Conservation (phyloP, 2,888 invertebrate genomes). For the Chloroclystis v-ata region DNA sequence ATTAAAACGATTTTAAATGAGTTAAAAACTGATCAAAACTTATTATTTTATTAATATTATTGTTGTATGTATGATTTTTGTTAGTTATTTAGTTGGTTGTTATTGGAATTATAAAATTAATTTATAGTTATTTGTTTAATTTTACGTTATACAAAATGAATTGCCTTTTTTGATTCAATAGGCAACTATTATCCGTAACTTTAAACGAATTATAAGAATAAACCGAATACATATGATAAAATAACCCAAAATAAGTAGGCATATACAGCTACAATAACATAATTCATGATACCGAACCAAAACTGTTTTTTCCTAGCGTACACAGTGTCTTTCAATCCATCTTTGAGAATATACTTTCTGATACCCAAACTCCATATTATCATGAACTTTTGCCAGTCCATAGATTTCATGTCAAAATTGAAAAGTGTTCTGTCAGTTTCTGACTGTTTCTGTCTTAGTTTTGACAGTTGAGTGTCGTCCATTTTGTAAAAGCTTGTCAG, state of each 20-base stretch:
- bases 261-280: background rate
- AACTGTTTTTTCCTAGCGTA: conserved; percentile 26
- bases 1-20: background rate
- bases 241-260: too few species aligned
- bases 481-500: conserved; percentile 34
- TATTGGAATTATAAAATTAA: conserved; percentile 14
- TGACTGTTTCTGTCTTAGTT: conserved; percentile 26
- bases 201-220: too few species aligned
- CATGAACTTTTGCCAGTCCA: conserved; percentile 32
- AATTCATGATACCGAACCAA: conserved; percentile 5
- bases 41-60: background rate
- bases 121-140: conserved; percentile 1
- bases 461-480: conserved; percentile 29
- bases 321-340: conserved; percentile 29
- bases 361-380: conserved; percentile 32
- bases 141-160: background rate
- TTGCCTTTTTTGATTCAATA: too few species aligned
- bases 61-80: conserved; percentile 6
- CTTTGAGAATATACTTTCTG: conserved; percentile 35
- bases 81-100: conserved; percentile 14
- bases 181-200: too few species aligned
- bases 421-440: conserved; percentile 33
- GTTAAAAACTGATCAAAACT: conserved; percentile 1
- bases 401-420: conserved; percentile 31
- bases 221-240: too few species aligned